Evolutionary conservation across 2,888 invertebrate genomes (phyloP), one percentile per base, ranked within the genome.

Genomic region (Tribolium freemani): DNA sequence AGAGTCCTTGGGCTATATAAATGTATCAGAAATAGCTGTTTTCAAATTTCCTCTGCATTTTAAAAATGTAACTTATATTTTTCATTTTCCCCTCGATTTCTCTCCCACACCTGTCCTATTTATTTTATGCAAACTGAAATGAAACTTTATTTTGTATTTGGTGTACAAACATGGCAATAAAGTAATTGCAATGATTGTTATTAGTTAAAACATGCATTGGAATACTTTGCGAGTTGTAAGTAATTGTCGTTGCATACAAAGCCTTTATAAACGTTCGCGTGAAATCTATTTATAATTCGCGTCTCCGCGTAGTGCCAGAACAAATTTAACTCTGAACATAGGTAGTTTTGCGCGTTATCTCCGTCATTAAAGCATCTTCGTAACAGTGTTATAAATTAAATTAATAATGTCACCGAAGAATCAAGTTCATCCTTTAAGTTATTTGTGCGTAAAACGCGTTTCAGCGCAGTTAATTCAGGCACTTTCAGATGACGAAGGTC

Each of bases 391-490:
- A 68, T 67, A 45, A 54, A 60, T 50, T 50, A 56, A 64, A 64
- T 44, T 58, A 51, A 60, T 30, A 67, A 92, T 92, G 92, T 90
- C 92, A 58, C 92, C 92, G 50, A 91, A 89, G 82, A 89, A 90
- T 80, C 87, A 87, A 75, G 91, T 92, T 71, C 88, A 88, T 21
- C 88, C 89, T 31, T 84, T 92, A 60, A 90, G 90, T 84, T 90
- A 90, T 77, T 87, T 89, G 66, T 88, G 91, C 4, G 81, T 92
- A 75, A 90, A 90, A 11, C 85, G 90, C 75, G 87, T 92, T 48
- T 91, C 91, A 46, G 89, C 90, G 82, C 88, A 90, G 77, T 83
- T 91, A 69, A 91, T 92, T 60, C 90, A 91, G 81, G 88, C 91
- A 26, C 86, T 93, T 45, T 89, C 91, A 54, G 90, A 90, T 80